A percentile compares a stretch with the other conserved stretches of the same genome.
These are phyloP conservation scores for Nomada ruficornis DNA, from an alignment of 2,888 invertebrate species.

Conservation along the genomic window DNA sequence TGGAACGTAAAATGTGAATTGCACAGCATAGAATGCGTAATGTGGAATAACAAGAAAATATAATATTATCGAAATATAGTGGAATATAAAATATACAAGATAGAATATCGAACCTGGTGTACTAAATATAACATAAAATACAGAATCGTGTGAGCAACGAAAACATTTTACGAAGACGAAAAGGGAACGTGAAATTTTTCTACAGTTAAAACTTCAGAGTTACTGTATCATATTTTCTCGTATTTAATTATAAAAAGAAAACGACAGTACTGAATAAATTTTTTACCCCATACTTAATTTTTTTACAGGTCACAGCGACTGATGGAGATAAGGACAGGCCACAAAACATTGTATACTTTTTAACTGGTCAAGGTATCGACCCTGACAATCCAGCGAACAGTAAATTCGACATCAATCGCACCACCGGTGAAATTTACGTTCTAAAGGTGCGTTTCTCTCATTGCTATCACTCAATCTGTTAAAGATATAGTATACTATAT, in stretches of 20 bases:
- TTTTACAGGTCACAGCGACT: slow-evolving; percentile 94
- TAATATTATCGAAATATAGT: slow-evolving; percentile 6
- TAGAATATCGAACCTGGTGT: background rate
- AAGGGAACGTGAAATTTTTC: background rate
- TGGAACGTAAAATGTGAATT: slow-evolving; percentile 11
- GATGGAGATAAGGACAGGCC: slow-evolving; percentile 98
- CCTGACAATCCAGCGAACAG: slow-evolving; percentile 97
- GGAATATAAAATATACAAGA: background rate
- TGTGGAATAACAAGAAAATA: background rate
- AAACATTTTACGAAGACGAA: background rate
- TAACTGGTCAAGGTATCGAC: slow-evolving; percentile 98
- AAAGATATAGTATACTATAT: no score
- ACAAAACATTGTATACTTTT: slow-evolving; percentile 97
- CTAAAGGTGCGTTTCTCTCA: slow-evolving; percentile 88
- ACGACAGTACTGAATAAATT: background rate
- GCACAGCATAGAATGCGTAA: slow-evolving; percentile 12
- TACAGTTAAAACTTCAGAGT: background rate
- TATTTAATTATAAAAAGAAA: no score
- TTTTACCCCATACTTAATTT: no score
- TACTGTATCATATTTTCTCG: background rate
- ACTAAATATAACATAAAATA: background rate
- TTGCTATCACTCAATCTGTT: no score
- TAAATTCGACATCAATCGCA: slow-evolving; percentile 98
- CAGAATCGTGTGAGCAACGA: background rate
- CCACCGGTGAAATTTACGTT: slow-evolving; percentile 97